Conservation (phyloP, 2,113 vertebrate species). For the Empidonax traillii region DNA sequence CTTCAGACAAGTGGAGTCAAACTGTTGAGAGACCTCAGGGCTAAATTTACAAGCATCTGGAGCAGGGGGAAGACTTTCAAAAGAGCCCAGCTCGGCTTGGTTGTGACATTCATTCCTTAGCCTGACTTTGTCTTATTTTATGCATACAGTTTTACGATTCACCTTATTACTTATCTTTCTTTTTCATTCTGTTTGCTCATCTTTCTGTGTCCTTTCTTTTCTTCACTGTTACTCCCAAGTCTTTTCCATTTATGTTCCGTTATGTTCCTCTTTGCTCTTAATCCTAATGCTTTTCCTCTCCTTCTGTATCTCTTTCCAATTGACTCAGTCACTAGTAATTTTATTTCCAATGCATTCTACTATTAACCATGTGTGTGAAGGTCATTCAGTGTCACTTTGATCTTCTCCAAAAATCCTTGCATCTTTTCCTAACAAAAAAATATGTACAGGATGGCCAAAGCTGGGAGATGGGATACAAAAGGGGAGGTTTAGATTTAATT, state of each 20-base stretch:
- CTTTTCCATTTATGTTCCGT: neutral
- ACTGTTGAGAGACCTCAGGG: neutral
- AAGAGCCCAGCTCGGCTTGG: neutral
- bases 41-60: neutral
- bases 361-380: neutral
- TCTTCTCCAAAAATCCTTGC: neutral
- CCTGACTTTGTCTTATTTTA: neutral
- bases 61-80: neutral
- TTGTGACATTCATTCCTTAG: neutral
- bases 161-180: neutral
- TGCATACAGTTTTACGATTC: neutral
- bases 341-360: neutral
- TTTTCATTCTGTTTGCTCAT: neutral
- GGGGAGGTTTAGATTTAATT: accelerated
- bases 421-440: neutral
- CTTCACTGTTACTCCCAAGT: neutral
- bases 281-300: neutral
- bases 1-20: neutral
- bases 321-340: neutral
- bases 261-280: neutral
- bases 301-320: neutral
- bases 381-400: neutral
- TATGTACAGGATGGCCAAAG: neutral
- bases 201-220: neutral
- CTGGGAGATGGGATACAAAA: neutral